Conservation (phyloP, 2,113 vertebrate genomes). For the Alouatta palliata region DNA sequence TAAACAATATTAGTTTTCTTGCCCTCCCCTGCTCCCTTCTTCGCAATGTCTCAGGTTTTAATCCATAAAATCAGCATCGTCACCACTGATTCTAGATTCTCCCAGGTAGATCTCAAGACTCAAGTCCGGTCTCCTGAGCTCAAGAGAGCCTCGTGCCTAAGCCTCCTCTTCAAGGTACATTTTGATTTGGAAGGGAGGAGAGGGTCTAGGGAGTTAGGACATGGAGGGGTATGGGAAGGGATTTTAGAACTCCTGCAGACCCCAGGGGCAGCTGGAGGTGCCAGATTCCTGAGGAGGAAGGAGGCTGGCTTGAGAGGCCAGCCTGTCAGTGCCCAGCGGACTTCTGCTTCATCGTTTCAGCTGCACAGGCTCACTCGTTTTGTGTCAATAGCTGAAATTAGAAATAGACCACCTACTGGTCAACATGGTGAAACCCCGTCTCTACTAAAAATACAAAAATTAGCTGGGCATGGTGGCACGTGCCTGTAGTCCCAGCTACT, state of each 20-base stretch:
- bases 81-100: background rate
- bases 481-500: no score
- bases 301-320: background rate
- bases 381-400: background rate
- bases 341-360: background rate
- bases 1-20: background rate
- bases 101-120: background rate
- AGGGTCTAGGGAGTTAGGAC: background rate
- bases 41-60: background rate
- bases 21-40: background rate
- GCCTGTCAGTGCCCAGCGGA: background rate
- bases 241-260: background rate
- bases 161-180: background rate
- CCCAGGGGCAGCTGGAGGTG: background rate
- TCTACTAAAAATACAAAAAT: no score
- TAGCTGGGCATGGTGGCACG: no score
- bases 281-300: constrained; percentile 28
- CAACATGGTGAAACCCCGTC: no score
- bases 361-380: background rate
- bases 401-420: background rate
- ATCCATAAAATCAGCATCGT: background rate
- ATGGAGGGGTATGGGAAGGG: background rate
- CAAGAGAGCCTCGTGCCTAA: background rate
- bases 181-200: background rate
- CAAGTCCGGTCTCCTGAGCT: background rate